Base-by-base conservation (phyloP, 2,888 invertebrate genomes). In the Crepidodera aurea region DNA sequence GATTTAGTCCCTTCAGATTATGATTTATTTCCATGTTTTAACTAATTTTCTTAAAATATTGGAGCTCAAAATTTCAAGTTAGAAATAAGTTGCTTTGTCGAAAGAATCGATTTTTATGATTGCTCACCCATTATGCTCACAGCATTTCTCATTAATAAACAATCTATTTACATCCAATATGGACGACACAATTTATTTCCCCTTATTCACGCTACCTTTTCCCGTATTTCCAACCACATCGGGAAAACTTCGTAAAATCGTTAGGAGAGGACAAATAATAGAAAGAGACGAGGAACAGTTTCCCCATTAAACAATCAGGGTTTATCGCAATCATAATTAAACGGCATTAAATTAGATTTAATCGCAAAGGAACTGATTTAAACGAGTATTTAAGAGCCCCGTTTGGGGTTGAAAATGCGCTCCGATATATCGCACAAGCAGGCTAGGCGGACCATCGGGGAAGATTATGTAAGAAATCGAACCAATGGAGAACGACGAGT, bases 341-440 rank as follows among this genome's bases (percentile, higher is more conserved):
- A 71, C 60, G 71, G 71, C 69, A 73, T 74, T 73, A 75, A 76
- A 76, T 73, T 73, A 73, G 74, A 75, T 77, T 70, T 76, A 74
- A 77, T 77, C 77, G 73, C 66, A 72, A 75, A 76, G 71, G 73
- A 69, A 70, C 71, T 69, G 70, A 71, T 73, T 71, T 66, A 70
- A 72, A 73, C 72, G 72, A 69, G 69, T 67, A 69, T 72, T 73
- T 73, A 71, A 72, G 71, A 67, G 69, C 60, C 62, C 48, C 62
- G 59, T 69, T 68, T 69, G 12, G 53, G 58, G 73, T 71, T 65
- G 73, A 71, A 68, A 72, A 70, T 71, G 68, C 69, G 64, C 67
- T 58, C 18, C 22, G n/a, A 46, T 46, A 46, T 22, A 34, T 46
- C 39, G 37, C 48, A 39, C 44, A 25, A 48, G 27, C 48, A 8